Evolutionary conservation across 53 echinoderm and acorn worm genomes (phyloP), one percentile per base, ranked within the genome.

Genomic region (Arbacia lixula): DNA sequence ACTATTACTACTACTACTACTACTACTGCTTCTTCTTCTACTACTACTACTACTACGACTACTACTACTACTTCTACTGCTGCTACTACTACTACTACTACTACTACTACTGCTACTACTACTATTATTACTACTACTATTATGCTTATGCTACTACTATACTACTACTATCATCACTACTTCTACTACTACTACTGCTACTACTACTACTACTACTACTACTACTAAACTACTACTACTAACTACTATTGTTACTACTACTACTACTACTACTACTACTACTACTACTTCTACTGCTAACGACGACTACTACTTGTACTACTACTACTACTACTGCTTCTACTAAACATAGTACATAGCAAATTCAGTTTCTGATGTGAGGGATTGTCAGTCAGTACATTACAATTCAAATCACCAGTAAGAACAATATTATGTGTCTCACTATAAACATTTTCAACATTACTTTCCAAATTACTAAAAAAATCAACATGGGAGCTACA

Each of bases 261-360:
- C 12, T 55, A n/a, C 55, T 55, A 54, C 8, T 53, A 54, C 10
- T 19, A 55, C 12, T 21, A 55, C 55, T 55, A 55, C 12, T 55
- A 55, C 55, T 55, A 2, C 55, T 55, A 55, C 55, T 55, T 22
- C 55, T 55, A 21, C 55, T 55, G 6, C 55, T 55, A 55, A 55
- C 1, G 6, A 55, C 12, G 20, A 55, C 55, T 55, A 55, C 12
- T 55, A 55, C 55, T 21, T n/a, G 8, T 12, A 12, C 24, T 55
- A 12, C 2, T 55, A 55, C 24, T 55, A 55, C 12, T 10, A n/a
- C 12, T 21, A 10, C 4, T 55, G 25, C 55, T 55, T 1, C 24
- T 12, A 55, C 55, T 10, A 55, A 6, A 6, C 20, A 0, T 21
- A 55, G 21, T 55, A 55, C 55, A n/a, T n/a, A n/a, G n/a, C n/a